These are phyloP conservation scores for Tonatia bakeri DNA, from an alignment of 2,113 vertebrate species.

Conservation along the genomic window DNA sequence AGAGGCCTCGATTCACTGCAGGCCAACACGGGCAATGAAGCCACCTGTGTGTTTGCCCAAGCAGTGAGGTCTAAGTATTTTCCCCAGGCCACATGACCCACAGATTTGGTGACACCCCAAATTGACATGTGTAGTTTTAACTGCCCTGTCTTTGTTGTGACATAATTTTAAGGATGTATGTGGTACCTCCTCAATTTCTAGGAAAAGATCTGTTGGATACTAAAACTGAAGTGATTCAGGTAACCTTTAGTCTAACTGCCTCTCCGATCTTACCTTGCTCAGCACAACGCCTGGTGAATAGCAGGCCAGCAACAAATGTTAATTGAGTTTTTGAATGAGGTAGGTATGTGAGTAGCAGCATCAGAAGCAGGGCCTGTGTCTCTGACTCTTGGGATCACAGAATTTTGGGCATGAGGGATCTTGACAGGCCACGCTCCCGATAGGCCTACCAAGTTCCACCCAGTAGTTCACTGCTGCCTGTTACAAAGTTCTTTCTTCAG, in stretches of 20 bases:
- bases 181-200: neutral
- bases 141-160: neutral
- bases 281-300: neutral
- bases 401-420: neutral
- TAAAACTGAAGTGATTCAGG: neutral
- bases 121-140: neutral
- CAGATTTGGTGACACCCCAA: neutral
- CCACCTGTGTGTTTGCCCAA: neutral
- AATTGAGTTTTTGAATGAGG: neutral
- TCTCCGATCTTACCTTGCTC: neutral
- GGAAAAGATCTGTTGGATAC: neutral
- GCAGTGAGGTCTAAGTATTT: neutral
- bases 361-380: neutral
- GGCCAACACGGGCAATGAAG: fast-evolving
- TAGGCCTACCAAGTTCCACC: neutral
- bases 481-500: neutral
- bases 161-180: neutral
- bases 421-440: neutral
- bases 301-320: too few species aligned
- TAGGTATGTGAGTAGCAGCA: fast-evolving
- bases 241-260: neutral
- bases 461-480: neutral
- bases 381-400: neutral
- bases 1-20: neutral
- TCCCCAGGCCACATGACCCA: neutral